Evolutionary conservation across 2,113 vertebrate species (phyloP).

Genomic region (Chaetura pelagica): DNA sequence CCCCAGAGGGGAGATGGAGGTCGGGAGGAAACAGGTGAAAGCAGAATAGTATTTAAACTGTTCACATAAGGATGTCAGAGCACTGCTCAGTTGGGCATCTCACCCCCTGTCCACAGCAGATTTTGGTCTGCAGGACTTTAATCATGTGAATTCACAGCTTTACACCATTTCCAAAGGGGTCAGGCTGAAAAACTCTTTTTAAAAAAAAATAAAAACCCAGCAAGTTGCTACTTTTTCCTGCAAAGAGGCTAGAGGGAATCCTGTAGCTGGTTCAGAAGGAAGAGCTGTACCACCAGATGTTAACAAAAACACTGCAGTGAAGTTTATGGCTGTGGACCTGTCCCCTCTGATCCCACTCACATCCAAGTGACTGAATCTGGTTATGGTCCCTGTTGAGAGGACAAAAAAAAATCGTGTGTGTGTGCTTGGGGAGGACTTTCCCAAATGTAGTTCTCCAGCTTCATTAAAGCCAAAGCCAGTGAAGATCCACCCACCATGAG

Average conservation of each 20-base stretch:
- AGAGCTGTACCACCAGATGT: background rate
- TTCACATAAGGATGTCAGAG: background rate
- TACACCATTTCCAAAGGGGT: conserved; percentile 6
- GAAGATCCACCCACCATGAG: background rate
- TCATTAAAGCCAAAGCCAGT: background rate
- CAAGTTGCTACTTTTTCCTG: conserved; percentile 9
- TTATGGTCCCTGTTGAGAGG: conserved; percentile 10
- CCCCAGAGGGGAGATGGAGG: conserved; percentile 24
- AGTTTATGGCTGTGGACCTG: background rate
- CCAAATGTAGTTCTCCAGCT: background rate
- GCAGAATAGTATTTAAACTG: conserved; percentile 53
- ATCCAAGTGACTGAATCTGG: background rate
- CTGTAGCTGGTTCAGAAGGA: background rate
- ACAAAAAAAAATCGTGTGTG: background rate
- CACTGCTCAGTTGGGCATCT: background rate
- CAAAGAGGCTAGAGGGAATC: background rate
- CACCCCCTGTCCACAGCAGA: background rate
- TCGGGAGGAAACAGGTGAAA: conserved; percentile 47
- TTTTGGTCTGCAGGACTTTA: conserved; percentile 56
- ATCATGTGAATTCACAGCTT: background rate
- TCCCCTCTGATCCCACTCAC: background rate
- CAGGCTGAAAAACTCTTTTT: background rate
- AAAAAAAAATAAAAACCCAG: background rate
- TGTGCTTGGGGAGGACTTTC: background rate
- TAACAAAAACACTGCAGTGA: background rate